Conservation (phyloP, 2,888 invertebrate species). For the Odontothrips loti region DNA sequence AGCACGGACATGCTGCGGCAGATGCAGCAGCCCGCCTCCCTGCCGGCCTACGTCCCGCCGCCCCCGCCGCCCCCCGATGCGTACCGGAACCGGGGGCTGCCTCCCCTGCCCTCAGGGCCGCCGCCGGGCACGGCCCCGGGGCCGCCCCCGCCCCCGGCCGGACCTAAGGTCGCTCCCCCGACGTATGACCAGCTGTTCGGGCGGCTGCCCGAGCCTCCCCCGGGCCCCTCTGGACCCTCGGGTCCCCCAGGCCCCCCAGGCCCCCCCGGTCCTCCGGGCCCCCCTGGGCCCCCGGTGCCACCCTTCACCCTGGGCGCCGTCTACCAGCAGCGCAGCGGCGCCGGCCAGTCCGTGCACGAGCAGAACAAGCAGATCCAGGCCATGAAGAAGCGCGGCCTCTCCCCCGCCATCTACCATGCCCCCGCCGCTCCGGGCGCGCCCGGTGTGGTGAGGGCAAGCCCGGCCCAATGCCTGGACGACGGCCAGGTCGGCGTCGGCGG, state of each 20-base stretch:
- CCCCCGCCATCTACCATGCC: background rate
- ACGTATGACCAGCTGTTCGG: background rate
- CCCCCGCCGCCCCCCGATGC: background rate
- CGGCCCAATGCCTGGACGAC: background rate
- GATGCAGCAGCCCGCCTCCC: background rate
- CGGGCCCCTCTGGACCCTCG: too few relatives aligned
- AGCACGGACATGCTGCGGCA: background rate
- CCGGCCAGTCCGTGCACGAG: background rate
- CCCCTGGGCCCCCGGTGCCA: background rate
- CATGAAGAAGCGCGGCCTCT: background rate
- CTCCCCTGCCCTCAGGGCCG: background rate
- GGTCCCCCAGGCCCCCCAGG: too few relatives aligned
- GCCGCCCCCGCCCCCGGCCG: background rate
- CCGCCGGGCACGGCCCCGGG: background rate
- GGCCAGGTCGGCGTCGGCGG: background rate
- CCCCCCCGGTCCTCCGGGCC: background rate
- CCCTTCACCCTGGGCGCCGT: conserved; percentile 11
- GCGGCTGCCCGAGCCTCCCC: background rate
- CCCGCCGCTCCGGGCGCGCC: too few relatives aligned
- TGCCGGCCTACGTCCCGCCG: background rate
- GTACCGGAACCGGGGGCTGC: background rate
- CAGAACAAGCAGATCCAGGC: conserved; percentile 22
- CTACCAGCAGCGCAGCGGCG: conserved; percentile 4
- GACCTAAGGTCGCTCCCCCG: background rate
- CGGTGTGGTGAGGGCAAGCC: background rate